Evolutionary conservation across 2,888 invertebrate species (phyloP).

Genomic region (Acanthosepion lycidas): DNA sequence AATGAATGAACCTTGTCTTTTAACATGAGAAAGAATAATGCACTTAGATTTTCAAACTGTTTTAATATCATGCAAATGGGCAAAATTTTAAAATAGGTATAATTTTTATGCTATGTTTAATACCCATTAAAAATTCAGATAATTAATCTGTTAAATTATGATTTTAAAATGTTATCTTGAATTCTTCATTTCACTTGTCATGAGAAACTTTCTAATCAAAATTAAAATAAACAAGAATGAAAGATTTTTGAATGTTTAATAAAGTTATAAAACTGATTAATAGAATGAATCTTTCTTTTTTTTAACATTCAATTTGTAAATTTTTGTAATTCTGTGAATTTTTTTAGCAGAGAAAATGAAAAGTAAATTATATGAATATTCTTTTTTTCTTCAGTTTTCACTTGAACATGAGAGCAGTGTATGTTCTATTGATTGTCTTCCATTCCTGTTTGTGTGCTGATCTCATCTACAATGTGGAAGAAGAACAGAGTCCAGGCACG

Average conservation of each 20-base stretch:
- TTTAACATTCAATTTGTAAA: neutral
- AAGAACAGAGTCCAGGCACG: conserved; percentile 13
- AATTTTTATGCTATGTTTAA: too few relatives aligned
- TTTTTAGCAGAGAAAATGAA: neutral
- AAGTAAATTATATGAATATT: neutral
- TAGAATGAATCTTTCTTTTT: neutral
- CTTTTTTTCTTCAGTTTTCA: neutral
- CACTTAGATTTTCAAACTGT: too few relatives aligned
- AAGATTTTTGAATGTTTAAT: neutral
- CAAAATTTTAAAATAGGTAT: too few relatives aligned
- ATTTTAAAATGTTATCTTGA: too few relatives aligned
- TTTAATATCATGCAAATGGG: too few relatives aligned
- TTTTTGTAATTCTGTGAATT: neutral
- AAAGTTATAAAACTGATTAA: neutral
- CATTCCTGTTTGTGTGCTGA: neutral
- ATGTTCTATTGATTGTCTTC: neutral
- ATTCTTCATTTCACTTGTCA: too few relatives aligned
- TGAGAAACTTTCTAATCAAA: neutral
- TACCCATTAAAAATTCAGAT: too few relatives aligned
- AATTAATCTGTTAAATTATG: too few relatives aligned
- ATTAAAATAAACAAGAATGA: neutral
- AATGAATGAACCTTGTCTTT: too few relatives aligned
- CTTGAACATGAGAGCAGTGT: neutral
- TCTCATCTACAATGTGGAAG: neutral
- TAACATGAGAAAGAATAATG: too few relatives aligned